A percentile compares a stretch with the other conserved stretches of the same genome.
Conservation (phyloP, 2,888 invertebrate genomes). For the Temnothorax rugatulus region DNA sequence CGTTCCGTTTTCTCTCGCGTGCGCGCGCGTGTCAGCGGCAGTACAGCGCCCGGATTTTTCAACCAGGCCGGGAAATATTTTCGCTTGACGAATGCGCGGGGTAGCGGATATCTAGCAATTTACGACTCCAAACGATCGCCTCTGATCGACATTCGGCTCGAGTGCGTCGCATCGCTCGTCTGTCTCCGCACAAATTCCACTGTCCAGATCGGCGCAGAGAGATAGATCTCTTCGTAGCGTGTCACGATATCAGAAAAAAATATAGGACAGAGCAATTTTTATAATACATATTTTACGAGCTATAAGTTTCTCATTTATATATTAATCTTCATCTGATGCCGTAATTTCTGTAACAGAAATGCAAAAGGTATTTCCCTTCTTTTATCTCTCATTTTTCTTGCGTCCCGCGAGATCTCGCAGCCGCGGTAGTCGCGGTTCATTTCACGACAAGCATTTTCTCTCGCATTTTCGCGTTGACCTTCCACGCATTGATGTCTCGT, state of each 20-base stretch:
- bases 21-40: conserved; percentile 15
- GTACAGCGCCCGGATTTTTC: conserved; percentile 33
- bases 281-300: neutral
- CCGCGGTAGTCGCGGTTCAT: neutral
- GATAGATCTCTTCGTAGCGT: conserved; percentile 7
- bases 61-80: conserved; percentile 52
- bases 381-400: conserved; percentile 14
- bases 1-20: conserved; percentile 23
- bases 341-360: neutral
- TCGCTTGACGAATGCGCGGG: conserved; percentile 48
- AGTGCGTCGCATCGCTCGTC: conserved; percentile 21
- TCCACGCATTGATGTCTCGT: conserved; percentile 24
- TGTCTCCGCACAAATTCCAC: conserved; percentile 38
- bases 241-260: conserved; percentile 7
- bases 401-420: neutral
- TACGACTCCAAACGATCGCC: conserved; percentile 47
- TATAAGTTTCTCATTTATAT: neutral
- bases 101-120: conserved; percentile 51
- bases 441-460: conserved; percentile 7
- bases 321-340: neutral
- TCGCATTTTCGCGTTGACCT: conserved; percentile 21
- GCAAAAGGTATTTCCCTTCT: neutral
- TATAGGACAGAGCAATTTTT: neutral
- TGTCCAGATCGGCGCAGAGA: neutral
- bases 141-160: conserved; percentile 52